Percentiles rank a stretch among this genome's conserved stretches.
Conservation (phyloP, 1,140 invertebrate species). For the Drosophila sucinea region DNA sequence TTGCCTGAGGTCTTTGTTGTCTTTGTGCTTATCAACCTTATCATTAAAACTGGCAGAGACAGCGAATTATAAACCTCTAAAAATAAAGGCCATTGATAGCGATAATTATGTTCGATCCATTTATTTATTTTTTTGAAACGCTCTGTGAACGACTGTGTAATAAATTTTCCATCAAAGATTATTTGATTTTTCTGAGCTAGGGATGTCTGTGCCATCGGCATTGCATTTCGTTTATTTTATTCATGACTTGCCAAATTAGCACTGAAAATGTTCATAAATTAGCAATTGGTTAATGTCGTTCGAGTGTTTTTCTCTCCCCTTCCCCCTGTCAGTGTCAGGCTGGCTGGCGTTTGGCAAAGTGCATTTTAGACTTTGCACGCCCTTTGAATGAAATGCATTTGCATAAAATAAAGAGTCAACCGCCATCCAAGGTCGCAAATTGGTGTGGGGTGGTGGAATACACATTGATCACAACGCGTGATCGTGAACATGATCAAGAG, state of each 20-base stretch:
- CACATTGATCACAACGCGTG: conserved; percentile 59
- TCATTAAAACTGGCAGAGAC: not conserved
- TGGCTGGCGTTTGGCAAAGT: conserved; percentile 21
- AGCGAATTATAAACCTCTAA: not conserved
- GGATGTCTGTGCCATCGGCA: not conserved
- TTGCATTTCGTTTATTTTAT: not conserved
- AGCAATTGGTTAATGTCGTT: conserved; percentile 25
- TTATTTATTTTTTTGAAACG: not conserved
- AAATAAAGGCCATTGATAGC: conserved; percentile 5
- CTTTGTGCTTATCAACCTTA: not conserved
- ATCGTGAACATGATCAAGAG: conserved; percentile 56
- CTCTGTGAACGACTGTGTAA: not conserved
- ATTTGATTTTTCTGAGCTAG: not conserved
- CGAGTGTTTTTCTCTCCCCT: not conserved
- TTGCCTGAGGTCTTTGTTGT: not conserved
- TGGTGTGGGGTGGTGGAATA: conserved; percentile 8
- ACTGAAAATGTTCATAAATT: conserved; percentile 34
- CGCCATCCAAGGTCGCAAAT: conserved; percentile 38
- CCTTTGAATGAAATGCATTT: conserved; percentile 15
- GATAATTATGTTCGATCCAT: not conserved
- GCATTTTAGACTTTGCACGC: not conserved
- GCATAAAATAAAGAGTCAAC: conserved; percentile 43
- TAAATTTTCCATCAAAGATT: not conserved
- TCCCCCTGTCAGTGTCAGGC: conserved; percentile 2
- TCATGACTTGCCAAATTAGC: not conserved